These are phyloP conservation scores for Catagonus wagneri DNA, from an alignment of 2,113 vertebrate species.

Conservation along the genomic window DNA sequence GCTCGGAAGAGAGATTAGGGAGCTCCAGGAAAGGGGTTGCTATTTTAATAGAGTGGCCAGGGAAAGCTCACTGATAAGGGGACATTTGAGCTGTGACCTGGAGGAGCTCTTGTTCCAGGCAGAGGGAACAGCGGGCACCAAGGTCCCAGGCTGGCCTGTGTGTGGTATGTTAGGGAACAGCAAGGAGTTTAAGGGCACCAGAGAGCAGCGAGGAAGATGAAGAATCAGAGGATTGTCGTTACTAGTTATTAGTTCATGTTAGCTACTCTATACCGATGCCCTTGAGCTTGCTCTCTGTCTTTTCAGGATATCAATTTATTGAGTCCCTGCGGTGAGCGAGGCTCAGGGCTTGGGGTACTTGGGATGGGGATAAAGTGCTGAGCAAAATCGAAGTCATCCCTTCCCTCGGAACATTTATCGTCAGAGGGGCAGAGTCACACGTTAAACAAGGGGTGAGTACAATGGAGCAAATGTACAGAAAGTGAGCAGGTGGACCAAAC, in stretches of 20 bases:
- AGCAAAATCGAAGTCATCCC: not conserved
- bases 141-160: not conserved
- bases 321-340: not conserved
- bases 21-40: constrained; percentile 67
- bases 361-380: not conserved
- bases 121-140: not conserved
- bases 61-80: constrained; percentile 55
- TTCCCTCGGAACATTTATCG: not conserved
- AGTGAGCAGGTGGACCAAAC: not conserved
- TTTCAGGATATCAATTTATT: not conserved
- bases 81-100: not conserved
- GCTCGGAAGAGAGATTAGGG: constrained; percentile 71
- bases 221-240: not conserved
- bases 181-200: not conserved
- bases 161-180: not conserved
- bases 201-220: not conserved
- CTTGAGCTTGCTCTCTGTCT: not conserved
- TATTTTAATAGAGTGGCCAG: constrained; percentile 71
- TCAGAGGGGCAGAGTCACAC: not conserved
- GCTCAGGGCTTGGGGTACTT: not conserved
- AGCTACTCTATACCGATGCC: not conserved
- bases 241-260: not conserved
- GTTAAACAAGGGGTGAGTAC: not conserved
- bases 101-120: not conserved
- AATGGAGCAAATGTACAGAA: not conserved